These are phyloP conservation scores for Nasonovia ribisnigri DNA, from an alignment of 2,888 invertebrate species.

Conservation along the genomic window DNA sequence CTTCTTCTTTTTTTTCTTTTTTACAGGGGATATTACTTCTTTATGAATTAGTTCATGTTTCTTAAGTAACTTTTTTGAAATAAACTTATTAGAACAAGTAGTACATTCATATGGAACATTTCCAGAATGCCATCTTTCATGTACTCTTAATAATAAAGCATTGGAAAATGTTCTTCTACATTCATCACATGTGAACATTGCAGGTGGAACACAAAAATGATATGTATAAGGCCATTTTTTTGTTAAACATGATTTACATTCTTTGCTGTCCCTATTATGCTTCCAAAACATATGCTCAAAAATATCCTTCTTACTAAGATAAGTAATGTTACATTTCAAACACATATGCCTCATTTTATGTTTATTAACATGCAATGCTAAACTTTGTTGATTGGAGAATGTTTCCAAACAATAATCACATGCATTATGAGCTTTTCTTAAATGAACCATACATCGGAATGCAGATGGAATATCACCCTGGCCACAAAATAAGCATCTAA, in stretches of 20 bases:
- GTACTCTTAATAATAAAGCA: constrained; percentile 86
- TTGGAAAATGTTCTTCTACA: constrained; percentile 82
- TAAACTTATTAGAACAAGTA: constrained; percentile 83
- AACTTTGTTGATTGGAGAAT: constrained; percentile 82
- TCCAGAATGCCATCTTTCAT: constrained; percentile 82
- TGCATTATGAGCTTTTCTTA: constrained; percentile 85
- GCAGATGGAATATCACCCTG: constrained; percentile 85
- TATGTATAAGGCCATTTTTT: constrained; percentile 94
- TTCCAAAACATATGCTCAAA: constrained; percentile 93
- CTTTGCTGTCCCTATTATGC: constrained; percentile 89
- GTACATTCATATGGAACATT: constrained; percentile 81
- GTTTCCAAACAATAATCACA: constrained; percentile 90
- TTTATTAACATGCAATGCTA: constrained; percentile 92
- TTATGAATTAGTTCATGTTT: constrained; percentile 74
- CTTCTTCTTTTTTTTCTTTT: constrained; percentile 69
- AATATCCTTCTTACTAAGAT: constrained; percentile 88
- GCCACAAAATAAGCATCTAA: constrained; percentile 86
- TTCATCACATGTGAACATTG: constrained; percentile 83
- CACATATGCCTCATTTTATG: constrained; percentile 89
- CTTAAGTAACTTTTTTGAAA: constrained; percentile 82
- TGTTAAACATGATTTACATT: constrained; percentile 87
- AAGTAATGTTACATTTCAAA: constrained; percentile 89
- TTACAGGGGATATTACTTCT: constrained; percentile 34
- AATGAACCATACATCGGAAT: constrained; percentile 89
- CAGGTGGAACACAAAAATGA: constrained; percentile 88